phyloP scores from a whole-genome alignment of 2,113 vertebrate species.

The Pavo muticus region DNA sequence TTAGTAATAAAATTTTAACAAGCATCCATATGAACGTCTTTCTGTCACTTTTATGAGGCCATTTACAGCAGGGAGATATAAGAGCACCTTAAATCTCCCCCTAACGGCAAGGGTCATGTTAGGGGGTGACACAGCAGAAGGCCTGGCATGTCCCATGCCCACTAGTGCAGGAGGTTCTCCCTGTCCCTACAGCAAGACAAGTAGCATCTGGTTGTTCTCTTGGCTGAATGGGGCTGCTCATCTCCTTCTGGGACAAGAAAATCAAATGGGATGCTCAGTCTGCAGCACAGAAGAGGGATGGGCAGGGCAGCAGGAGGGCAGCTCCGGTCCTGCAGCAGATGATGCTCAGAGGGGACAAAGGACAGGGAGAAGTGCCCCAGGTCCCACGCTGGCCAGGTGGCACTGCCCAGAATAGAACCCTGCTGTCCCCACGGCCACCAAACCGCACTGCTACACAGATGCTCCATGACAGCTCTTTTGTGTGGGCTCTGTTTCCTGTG shows the following conservation, averaged over 20 bases:
- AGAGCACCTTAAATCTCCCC: constrained; percentile 80
- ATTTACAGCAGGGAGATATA: constrained; percentile 86
- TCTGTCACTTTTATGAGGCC: constrained; percentile 92
- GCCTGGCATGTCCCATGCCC: background rate
- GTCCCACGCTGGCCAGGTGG: background rate
- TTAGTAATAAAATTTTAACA: constrained; percentile 96
- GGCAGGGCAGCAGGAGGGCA: accelerated
- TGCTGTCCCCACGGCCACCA: background rate
- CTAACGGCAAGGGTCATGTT: constrained; percentile 45
- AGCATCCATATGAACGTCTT: constrained; percentile 87
- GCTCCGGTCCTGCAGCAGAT: background rate
- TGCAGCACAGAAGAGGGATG: accelerated
- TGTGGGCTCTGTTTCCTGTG: constrained; percentile 22
- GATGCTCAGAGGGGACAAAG: background rate
- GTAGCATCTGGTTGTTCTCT: background rate
- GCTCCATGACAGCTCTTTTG: background rate
- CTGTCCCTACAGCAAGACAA: accelerated
- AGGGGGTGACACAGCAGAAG: constrained; percentile 6
- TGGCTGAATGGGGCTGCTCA: background rate
- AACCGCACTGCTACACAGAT: background rate
- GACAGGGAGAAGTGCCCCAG: background rate
- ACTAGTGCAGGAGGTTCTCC: background rate
- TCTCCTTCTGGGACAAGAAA: background rate
- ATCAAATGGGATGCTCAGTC: background rate
- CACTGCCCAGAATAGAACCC: background rate